Conservation (phyloP, 2,797 vertebrate genomes). For the Bradypodion ventrale region DNA sequence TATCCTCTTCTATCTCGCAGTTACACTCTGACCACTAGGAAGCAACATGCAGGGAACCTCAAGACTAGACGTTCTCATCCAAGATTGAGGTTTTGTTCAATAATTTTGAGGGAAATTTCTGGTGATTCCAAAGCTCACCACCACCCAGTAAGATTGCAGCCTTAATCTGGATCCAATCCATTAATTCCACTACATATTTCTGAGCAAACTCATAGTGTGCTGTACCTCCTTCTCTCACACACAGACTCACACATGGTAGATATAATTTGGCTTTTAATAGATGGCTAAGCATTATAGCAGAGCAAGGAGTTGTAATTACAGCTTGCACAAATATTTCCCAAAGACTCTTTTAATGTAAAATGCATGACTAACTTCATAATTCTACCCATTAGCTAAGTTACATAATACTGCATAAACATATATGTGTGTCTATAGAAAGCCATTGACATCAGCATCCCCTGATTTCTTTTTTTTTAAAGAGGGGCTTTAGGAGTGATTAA, state of each 20-base stretch:
- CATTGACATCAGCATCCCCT: constrained; percentile 32
- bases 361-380: constrained; percentile 69
- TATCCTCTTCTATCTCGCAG: no score
- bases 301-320: constrained; percentile 63
- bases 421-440: constrained; percentile 61
- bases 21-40: no score
- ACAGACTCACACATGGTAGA: background rate
- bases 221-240: background rate
- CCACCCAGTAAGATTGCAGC: background rate
- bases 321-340: constrained; percentile 62
- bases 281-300: constrained; percentile 49
- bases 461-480: background rate
- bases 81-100: background rate
- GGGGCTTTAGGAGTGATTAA: constrained; percentile 70
- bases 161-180: background rate
- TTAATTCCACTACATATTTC: constrained; percentile 3
- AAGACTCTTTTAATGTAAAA: constrained; percentile 54
- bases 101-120: background rate
- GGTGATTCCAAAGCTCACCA: background rate
- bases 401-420: constrained; percentile 71
- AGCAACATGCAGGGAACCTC: no score
- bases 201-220: background rate
- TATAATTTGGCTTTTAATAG: constrained; percentile 32
- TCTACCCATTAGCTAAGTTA: constrained; percentile 66
- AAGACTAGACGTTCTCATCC: background rate